These are phyloP conservation scores for Melanotaenia nigrans DNA, from an alignment of 2,797 vertebrate genomes.

Conservation along the genomic window DNA sequence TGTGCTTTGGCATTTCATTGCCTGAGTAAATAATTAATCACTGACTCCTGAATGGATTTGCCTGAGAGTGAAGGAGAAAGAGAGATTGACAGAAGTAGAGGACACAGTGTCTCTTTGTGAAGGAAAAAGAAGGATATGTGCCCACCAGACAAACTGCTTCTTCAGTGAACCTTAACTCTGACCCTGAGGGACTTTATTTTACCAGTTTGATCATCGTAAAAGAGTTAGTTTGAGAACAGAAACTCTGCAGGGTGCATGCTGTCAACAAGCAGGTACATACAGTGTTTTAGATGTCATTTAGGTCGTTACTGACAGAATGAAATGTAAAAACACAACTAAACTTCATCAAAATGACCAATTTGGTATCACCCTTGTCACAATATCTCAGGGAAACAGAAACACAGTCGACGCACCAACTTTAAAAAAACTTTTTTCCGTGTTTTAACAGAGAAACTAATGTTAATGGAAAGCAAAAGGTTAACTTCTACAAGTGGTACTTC, in stretches of 20 bases:
- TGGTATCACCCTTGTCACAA: not conserved
- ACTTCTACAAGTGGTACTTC: too few species aligned
- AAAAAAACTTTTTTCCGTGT: too few species aligned
- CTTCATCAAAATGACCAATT: not conserved
- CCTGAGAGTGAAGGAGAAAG: slow-evolving; percentile 58
- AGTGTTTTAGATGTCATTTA: not conserved
- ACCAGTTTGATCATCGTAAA: not conserved
- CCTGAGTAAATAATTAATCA: slow-evolving; percentile 84
- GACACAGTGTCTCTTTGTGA: slow-evolving; percentile 58
- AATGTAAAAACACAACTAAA: not conserved
- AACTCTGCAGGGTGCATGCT: not conserved
- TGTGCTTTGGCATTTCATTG: slow-evolving; percentile 81
- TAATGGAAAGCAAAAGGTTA: too few species aligned
- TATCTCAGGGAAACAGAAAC: not conserved
- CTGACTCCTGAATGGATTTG: slow-evolving; percentile 66
- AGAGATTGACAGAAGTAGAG: slow-evolving; percentile 54
- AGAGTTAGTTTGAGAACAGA: not conserved
- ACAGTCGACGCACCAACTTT: too few species aligned
- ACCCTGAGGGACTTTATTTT: slow-evolving; percentile 16
- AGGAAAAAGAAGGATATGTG: slow-evolving; percentile 28
- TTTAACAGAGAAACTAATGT: too few species aligned
- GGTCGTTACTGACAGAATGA: not conserved
- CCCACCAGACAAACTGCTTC: slow-evolving; percentile 29
- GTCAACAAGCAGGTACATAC: not conserved
- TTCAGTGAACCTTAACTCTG: slow-evolving; percentile 25